Conservation (phyloP, 1,140 invertebrate genomes). For the Elysia chlorotica region DNA sequence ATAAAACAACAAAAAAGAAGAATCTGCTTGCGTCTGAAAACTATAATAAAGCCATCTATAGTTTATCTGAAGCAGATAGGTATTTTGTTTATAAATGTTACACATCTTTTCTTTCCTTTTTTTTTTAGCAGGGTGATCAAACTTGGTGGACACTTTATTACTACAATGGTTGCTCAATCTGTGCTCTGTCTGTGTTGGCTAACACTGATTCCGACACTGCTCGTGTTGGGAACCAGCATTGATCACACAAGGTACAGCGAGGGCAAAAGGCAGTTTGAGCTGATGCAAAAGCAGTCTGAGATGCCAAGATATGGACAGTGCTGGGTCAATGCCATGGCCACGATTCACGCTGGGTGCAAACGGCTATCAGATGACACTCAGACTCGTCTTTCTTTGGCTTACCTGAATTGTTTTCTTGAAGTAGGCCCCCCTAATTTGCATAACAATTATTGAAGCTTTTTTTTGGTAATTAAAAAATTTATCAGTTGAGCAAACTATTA, state of each 20-base stretch:
- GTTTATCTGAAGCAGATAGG: too few species aligned
- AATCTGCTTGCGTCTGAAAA: too few species aligned
- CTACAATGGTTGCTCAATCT: too few species aligned
- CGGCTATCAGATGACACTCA: conserved; percentile 69
- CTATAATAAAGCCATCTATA: too few species aligned
- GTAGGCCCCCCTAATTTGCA: not conserved
- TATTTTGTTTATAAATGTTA: too few species aligned
- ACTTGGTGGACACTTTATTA: too few species aligned
- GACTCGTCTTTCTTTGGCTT: conserved; percentile 68
- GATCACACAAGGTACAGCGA: conserved; percentile 31
- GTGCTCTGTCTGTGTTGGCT: too few species aligned
- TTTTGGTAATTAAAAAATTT: too few species aligned
- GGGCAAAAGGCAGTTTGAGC: conserved; percentile 49
- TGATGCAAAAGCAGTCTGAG: conserved; percentile 41
- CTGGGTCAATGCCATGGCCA: conserved; percentile 68
- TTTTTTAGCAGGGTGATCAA: too few species aligned
- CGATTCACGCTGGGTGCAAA: conserved; percentile 67
- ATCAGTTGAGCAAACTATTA: not conserved
- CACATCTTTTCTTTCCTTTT: too few species aligned
- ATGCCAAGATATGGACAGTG: conserved; percentile 69
- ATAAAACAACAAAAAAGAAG: too few species aligned
- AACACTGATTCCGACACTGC: too few species aligned
- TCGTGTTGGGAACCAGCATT: not conserved
- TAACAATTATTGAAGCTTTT: not conserved
- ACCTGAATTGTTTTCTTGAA: conserved; percentile 73